Percentiles rank a stretch among this genome's conserved stretches.
Conservation (phyloP, 2,797 vertebrate species). For the Enteromius viviparus region DNA sequence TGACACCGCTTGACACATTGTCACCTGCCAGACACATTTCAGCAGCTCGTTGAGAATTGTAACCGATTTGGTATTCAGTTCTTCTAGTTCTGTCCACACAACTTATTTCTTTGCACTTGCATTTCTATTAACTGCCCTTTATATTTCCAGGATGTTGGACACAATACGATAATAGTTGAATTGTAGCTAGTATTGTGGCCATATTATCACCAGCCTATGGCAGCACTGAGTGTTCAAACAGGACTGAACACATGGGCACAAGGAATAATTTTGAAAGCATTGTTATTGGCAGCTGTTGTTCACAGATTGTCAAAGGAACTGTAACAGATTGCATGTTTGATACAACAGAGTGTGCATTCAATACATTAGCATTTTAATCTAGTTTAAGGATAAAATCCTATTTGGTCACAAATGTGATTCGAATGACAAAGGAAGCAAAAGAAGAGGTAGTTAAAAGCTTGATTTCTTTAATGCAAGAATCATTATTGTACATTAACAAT, state of each 20-base stretch:
- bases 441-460: slow-evolving; percentile 60
- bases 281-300: slow-evolving; percentile 34
- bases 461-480: slow-evolving; percentile 81
- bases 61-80: not conserved
- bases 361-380: not conserved
- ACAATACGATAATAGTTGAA: not conserved
- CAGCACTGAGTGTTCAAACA: not conserved
- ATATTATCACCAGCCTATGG: not conserved
- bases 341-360: slow-evolving; percentile 14
- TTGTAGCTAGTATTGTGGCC: not conserved
- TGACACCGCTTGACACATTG: not conserved
- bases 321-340: slow-evolving; percentile 33
- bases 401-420: not conserved
- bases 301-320: slow-evolving; percentile 19
- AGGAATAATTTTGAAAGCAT: slow-evolving; percentile 20
- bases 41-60: not conserved
- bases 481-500: slow-evolving; percentile 80
- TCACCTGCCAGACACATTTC: not conserved
- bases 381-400: slow-evolving; percentile 5
- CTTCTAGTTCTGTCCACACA: not conserved
- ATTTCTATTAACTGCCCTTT: not conserved
- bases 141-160: not conserved
- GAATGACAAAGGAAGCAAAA: slow-evolving; percentile 30
- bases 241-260: slow-evolving; percentile 28
- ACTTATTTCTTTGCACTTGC: not conserved